phyloP scores from a whole-genome alignment of 2,888 invertebrate species.

The Julus scanicus region DNA sequence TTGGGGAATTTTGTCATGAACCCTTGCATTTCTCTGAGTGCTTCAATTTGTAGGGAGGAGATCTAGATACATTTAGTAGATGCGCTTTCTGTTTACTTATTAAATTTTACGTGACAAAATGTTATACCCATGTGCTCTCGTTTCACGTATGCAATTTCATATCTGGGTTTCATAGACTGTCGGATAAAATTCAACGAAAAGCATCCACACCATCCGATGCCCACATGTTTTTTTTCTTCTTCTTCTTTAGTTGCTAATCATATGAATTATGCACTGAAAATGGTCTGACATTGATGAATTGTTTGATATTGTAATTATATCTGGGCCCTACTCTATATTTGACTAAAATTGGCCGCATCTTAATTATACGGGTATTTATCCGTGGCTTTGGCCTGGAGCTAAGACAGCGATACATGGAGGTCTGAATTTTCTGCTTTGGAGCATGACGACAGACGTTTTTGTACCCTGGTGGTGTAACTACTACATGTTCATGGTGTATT shows the following conservation, averaged over 20 bases:
- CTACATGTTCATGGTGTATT: background rate
- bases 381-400: background rate
- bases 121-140: background rate
- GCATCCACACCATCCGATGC: background rate
- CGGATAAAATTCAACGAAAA: background rate
- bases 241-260: background rate
- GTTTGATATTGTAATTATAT: slow-evolving; percentile 39
- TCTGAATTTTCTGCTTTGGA: background rate
- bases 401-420: background rate
- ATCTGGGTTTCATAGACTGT: background rate
- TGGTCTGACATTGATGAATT: slow-evolving; percentile 27
- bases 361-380: slow-evolving; percentile 24
- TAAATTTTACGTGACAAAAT: slow-evolving; percentile 19
- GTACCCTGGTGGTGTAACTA: background rate
- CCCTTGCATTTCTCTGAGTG: background rate
- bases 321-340: background rate
- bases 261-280: background rate
- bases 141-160: background rate
- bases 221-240: background rate
- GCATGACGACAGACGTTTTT: background rate
- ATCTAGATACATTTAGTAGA: background rate
- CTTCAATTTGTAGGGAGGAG: background rate
- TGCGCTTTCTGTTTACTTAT: background rate
- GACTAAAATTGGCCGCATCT: slow-evolving; percentile 25
- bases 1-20: background rate